Evolutionary conservation across 1,140 invertebrate genomes (phyloP).

Genomic region (Rhynchophorus ferrugineus): DNA sequence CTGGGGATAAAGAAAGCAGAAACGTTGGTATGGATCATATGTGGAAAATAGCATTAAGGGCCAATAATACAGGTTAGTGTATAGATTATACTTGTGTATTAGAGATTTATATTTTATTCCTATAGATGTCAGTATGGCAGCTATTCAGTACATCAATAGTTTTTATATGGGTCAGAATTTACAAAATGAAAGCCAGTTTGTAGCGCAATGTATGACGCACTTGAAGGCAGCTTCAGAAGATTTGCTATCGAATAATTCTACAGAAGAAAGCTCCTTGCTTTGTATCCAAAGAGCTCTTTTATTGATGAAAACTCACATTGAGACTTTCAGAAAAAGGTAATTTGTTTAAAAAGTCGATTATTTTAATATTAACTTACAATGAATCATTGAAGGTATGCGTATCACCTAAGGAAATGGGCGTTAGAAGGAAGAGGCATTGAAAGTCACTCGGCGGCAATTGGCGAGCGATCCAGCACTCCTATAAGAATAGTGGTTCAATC

Average conservation of each 20-base stretch:
- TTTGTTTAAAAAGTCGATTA: constrained; percentile 1
- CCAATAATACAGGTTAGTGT: constrained; percentile 65
- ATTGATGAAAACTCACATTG: constrained; percentile 83
- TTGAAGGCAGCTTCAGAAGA: constrained; percentile 70
- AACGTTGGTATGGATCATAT: constrained; percentile 84
- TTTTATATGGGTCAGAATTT: constrained; percentile 88
- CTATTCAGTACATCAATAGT: constrained; percentile 86
- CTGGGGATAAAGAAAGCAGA: constrained; percentile 43
- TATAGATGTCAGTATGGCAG: constrained; percentile 82
- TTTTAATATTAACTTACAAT: constrained; percentile 12
- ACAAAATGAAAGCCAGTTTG: constrained; percentile 86
- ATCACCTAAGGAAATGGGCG: constrained; percentile 77
- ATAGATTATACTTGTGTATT: not conserved
- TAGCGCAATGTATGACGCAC: constrained; percentile 85
- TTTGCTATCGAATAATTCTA: constrained; percentile 46
- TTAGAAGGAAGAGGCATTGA: constrained; percentile 70
- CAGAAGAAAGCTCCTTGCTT: constrained; percentile 67
- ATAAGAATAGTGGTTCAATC: constrained; percentile 76
- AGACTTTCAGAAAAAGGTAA: constrained; percentile 77
- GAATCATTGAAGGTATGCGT: constrained; percentile 63
- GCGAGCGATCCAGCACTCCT: constrained; percentile 45
- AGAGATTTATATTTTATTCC: constrained; percentile 18
- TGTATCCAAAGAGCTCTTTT: constrained; percentile 84
- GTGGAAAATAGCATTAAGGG: constrained; percentile 85
- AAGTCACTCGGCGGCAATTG: constrained; percentile 58